Base-by-base conservation (phyloP, 2,888 invertebrate species). In the Sarcophaga subvicina region DNA sequence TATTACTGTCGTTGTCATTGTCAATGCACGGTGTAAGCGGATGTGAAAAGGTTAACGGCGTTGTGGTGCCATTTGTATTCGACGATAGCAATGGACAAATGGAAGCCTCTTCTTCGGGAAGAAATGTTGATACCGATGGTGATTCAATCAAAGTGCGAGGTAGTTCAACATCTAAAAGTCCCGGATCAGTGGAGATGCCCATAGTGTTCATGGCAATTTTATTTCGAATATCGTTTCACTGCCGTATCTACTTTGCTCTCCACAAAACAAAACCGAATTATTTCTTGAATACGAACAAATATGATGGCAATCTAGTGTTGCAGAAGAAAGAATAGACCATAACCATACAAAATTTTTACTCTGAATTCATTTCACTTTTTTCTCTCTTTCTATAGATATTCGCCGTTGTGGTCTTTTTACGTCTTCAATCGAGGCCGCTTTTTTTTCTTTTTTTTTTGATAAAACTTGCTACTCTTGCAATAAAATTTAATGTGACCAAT, bases 11-110 rank as follows among this genome's bases (percentile, higher is more conserved):
- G 67, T 91, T 94, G 88, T 94, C 94, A 69, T 91, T 94, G 88
- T 94, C 94, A 90, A 94, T 94, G 91, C 94, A 95, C 81, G 95
- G 95, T 8, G 95, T 94, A 0, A 95, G 92, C 37, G 95, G 95
- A 91, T 95, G 95, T 81, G 95, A 94, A 88, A 95, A 95, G 79
- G 95, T 95, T 71, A 94, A 92, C 17, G 94, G 94, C 14, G 94
- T 94, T n/a, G 95, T 94, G 0, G 95, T 95, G 66, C 88, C 88
- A 86, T 88, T 89, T 8, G 95, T 95, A 47, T 95, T 95, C 25
- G 95, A 94, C 22, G 95, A 94, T 63, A 96, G 91, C 63, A 96
- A 93, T 66, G 96, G 94, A 90, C 95, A 96, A 89, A 95, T 96
- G 73, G 96, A 96, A 2, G 95, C 95, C 89, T 95, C 95, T 88